Conservation (phyloP, 2,797 vertebrate genomes). For the Coluber constrictor region DNA sequence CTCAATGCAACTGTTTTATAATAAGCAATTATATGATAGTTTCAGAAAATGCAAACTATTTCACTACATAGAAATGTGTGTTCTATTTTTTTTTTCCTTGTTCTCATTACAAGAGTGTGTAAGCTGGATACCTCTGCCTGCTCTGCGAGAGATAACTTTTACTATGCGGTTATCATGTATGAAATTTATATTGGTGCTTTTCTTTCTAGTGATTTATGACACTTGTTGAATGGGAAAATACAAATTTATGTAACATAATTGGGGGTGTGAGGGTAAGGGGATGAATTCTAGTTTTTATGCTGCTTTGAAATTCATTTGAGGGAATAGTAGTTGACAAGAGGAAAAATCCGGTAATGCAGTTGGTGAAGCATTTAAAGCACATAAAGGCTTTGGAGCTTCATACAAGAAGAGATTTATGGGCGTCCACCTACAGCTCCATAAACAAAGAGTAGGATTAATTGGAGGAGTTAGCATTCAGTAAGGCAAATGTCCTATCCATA, state of each 20-base stretch:
- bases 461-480: neutral
- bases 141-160: constrained; percentile 42
- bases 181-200: constrained; percentile 69
- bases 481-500: neutral
- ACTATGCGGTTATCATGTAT: constrained; percentile 43
- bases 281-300: constrained; percentile 9
- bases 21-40: constrained; percentile 45
- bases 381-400: neutral
- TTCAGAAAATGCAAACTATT: constrained; percentile 52
- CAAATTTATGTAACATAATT: constrained; percentile 6
- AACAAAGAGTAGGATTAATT: neutral
- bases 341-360: neutral
- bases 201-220: constrained; percentile 62
- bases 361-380: neutral
- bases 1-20: constrained; percentile 64
- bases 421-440: neutral
- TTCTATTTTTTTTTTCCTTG: constrained; percentile 30
- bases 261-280: neutral
- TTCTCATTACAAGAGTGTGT: constrained; percentile 44
- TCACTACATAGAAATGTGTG: constrained; percentile 45
- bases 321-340: constrained; percentile 34
- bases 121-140: constrained; percentile 34
- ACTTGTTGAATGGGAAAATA: constrained; percentile 51
- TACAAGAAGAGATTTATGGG: neutral
- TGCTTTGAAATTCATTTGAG: constrained; percentile 47